Conservation (phyloP, 2,113 vertebrate species). For the Alouatta palliata region DNA sequence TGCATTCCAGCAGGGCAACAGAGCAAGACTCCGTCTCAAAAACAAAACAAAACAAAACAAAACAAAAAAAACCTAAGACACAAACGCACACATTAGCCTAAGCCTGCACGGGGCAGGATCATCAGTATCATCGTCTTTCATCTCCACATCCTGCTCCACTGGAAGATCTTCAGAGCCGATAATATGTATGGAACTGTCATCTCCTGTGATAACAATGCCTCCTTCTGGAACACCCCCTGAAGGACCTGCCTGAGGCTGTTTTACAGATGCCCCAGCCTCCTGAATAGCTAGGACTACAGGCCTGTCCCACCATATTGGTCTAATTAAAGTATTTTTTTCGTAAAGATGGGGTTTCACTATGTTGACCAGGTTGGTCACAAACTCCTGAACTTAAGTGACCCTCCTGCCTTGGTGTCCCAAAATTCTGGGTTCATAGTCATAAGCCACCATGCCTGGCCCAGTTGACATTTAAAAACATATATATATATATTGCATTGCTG, state of each 20-base stretch:
- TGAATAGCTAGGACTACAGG: too few species aligned
- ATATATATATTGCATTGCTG: background rate
- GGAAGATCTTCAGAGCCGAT: background rate
- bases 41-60: too few species aligned
- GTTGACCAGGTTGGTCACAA: too few species aligned
- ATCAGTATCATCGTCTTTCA: background rate
- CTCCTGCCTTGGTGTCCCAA: too few species aligned
- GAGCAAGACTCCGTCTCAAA: too few species aligned
- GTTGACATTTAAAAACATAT: background rate
- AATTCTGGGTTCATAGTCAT: too few species aligned
- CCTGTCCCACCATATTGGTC: too few species aligned
- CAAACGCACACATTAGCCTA: background rate
- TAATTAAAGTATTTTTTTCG: too few species aligned
- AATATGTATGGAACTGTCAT: background rate
- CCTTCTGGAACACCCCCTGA: background rate
- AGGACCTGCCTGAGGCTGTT: background rate
- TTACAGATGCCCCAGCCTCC: background rate
- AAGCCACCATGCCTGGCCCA: too few species aligned
- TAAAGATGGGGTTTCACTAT: too few species aligned
- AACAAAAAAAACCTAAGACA: background rate
- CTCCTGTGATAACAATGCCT: background rate
- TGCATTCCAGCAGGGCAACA: too few species aligned
- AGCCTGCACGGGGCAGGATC: background rate
- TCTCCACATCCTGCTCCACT: background rate
- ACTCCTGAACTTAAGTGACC: too few species aligned